A percentile compares a stretch with the other conserved stretches of the same genome.
Evolutionary conservation across 1,140 invertebrate species (phyloP).

Genomic region (Drosophila tristis): DNA sequence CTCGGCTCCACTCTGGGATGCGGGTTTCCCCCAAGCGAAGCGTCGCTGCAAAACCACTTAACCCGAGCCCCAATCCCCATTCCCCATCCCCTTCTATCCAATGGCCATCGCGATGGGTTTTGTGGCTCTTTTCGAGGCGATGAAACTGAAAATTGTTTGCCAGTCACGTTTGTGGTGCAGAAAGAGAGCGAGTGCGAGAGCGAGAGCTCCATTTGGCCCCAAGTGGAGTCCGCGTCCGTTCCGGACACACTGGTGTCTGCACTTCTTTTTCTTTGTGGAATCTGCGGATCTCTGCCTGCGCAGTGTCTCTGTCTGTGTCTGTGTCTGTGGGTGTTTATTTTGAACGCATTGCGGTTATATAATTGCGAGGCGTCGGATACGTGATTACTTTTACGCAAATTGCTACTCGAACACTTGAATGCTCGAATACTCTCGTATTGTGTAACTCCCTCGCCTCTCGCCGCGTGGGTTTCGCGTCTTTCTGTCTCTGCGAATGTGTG

Average conservation of each 20-base stretch:
- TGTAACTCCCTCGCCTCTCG: conserved; percentile 32
- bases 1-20: conserved; percentile 17
- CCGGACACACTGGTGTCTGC: conserved; percentile 38
- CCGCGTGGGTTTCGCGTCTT: conserved; percentile 4
- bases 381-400: conserved; percentile 70
- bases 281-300: conserved; percentile 13
- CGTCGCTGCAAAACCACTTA: conserved; percentile 14
- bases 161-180: conserved; percentile 75
- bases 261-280: conserved; percentile 52
- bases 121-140: conserved; percentile 56
- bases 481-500: conserved; percentile 42
- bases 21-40: conserved; percentile 41
- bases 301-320: too few relatives aligned
- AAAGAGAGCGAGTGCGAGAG: conserved; percentile 15
- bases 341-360: conserved; percentile 69
- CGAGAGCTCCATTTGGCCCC: not conserved
- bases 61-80: conserved; percentile 32
- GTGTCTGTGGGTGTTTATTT: conserved; percentile 65
- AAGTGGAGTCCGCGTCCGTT: not conserved
- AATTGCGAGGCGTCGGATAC: conserved; percentile 58
- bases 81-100: conserved; percentile 44
- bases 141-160: conserved; percentile 72
- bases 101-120: conserved; percentile 30
- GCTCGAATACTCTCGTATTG: conserved; percentile 27
- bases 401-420: conserved; percentile 13